Evolutionary conservation across 2,888 invertebrate species (phyloP), one percentile per base, ranked within the genome.

Genomic region (Hoplodrina blanda): DNA sequence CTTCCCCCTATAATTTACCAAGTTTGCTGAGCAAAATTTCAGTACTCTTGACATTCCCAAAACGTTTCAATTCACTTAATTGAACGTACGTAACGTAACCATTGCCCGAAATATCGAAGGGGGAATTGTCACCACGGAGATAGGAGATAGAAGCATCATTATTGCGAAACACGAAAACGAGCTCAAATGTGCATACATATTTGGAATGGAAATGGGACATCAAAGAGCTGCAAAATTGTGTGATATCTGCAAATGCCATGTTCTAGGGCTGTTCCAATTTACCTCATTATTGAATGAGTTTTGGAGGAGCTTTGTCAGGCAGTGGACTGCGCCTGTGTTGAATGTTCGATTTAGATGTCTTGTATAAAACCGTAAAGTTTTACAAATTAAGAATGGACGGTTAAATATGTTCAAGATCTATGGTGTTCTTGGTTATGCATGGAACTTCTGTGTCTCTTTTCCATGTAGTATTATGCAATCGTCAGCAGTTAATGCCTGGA

Each of bases 61-160:
- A 80, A 80, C 70, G 60, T 69, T 80, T 75, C 64, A 83, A 70
- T 80, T 74, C 70, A 65, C 65, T 82, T 70, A 70, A 80, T 73
- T 81, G 65, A 73, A 82, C 66, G 50, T 66, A 62, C 50, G 56
- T 41, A 73, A 62, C 50, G 56, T 41, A 69, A 77, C 37, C 66
- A 69, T 82, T 68, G 69, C 53, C 50, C 57, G 70, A 60, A 73
- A 72, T 46, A 65, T 65, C 59, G 59, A 37, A 60, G 20, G 54
- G 53, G 61, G 55, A 62, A 30, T 50, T 52, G 46, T 49, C 57
- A 55, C 61, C n/a, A n/a, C 0, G 20, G 15, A 63, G 19, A 17
- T 19, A 2, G 2, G 11, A 3, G 25, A 33, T 46, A 82, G 37
- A 82, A 78, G 54, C 3, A 15, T 15, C 33, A 61, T 19, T 53